Percentiles rank a stretch among this genome's conserved stretches.
These are phyloP conservation scores for Brenthis hecate DNA, from an alignment of 2,888 invertebrate genomes.

Conservation along the genomic window DNA sequence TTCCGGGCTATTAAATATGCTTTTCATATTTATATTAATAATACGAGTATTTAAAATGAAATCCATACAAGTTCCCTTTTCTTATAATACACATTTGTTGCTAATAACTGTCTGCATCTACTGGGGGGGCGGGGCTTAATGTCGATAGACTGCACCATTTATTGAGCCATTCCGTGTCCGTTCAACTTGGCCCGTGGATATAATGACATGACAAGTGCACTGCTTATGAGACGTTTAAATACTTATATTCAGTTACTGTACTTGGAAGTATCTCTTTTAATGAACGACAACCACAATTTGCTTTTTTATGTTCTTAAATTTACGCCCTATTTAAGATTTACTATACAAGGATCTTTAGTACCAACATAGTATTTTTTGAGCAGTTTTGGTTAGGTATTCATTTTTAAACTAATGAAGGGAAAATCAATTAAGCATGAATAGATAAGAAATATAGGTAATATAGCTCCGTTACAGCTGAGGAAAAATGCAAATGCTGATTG, in stretches of 20 bases:
- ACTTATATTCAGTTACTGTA: conserved; percentile 9
- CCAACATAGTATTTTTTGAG: no score
- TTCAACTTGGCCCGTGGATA: conserved; percentile 34
- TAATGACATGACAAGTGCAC: conserved; percentile 28
- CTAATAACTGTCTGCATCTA: conserved; percentile 24
- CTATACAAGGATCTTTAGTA: no score
- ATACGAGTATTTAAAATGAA: neutral
- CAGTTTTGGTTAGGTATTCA: no score
- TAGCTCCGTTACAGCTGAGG: no score
- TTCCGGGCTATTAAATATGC: no score
- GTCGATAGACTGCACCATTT: conserved; percentile 29
- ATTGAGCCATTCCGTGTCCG: conserved; percentile 35
- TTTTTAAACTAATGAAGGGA: no score
- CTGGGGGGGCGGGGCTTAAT: conserved; percentile 21
- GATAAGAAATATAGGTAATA: no score
- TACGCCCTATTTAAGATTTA: no score
- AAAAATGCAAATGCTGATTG: no score
- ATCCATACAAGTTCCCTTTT: neutral
- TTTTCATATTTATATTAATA: neutral
- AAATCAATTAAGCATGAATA: no score
- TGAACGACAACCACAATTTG: no score
- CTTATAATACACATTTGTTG: conserved; percentile 3
- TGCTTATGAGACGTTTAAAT: conserved; percentile 23
- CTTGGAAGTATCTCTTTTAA: neutral
- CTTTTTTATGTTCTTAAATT: no score